A percentile compares a stretch with the other conserved stretches of the same genome.
phyloP scores from a whole-genome alignment of 2,888 invertebrate species.

The Crossocerus cetratus region DNA sequence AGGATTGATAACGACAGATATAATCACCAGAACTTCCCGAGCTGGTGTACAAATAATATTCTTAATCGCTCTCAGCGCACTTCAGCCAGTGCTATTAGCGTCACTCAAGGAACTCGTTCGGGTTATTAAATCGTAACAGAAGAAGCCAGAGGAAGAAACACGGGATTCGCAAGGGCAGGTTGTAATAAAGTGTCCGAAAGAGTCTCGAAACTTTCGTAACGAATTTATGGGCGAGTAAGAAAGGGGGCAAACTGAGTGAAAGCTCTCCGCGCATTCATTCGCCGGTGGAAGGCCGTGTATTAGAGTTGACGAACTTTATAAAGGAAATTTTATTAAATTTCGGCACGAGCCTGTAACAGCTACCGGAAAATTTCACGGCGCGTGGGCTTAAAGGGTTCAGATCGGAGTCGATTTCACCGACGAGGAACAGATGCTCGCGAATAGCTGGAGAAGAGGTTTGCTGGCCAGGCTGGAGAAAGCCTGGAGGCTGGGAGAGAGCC shows the following conservation, averaged over 20 bases:
- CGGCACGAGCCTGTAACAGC: constrained; percentile 18
- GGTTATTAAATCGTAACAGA: too few relatives aligned
- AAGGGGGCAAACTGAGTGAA: constrained; percentile 22
- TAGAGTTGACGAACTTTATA: constrained; percentile 15
- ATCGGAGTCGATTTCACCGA: neutral
- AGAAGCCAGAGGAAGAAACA: too few relatives aligned
- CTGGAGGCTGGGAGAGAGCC: constrained; percentile 41
- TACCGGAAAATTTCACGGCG: constrained; percentile 19
- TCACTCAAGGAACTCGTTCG: too few relatives aligned
- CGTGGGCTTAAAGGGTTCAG: constrained; percentile 5
- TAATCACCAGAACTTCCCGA: too few relatives aligned
- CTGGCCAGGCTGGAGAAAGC: constrained; percentile 18
- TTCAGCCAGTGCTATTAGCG: too few relatives aligned
- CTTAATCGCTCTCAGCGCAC: too few relatives aligned
- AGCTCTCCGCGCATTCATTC: constrained; percentile 12
- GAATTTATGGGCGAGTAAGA: constrained; percentile 51
- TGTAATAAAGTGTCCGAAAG: constrained; percentile 15
- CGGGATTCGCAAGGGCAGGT: neutral
- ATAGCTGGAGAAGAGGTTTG: constrained; percentile 16
- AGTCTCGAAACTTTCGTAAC: constrained; percentile 18
- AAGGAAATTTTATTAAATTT: constrained; percentile 49
- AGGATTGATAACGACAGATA: too few relatives aligned
- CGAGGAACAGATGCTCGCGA: constrained; percentile 23
- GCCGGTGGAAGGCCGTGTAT: constrained; percentile 28
- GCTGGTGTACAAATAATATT: too few relatives aligned